phyloP scores from a whole-genome alignment of 2,888 invertebrate species.

The Unio pictorum region DNA sequence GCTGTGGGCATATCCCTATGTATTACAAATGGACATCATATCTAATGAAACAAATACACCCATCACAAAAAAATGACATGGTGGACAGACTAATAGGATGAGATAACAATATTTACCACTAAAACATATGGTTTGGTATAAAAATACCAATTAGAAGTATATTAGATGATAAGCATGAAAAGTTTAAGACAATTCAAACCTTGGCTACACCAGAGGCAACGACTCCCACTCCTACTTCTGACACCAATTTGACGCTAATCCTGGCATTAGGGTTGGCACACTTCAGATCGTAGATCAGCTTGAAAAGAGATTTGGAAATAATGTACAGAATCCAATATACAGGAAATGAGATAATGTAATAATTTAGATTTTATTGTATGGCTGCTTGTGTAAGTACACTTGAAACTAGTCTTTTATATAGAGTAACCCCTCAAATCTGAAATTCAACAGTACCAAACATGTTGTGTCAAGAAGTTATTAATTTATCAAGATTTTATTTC shows the following conservation, averaged over 20 bases:
- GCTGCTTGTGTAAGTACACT: no score
- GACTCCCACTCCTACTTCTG: conserved; percentile 98
- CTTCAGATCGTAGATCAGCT: conserved; percentile 98
- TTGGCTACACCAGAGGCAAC: conserved; percentile 99
- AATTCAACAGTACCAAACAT: no score
- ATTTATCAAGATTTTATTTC: no score
- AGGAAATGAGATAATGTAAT: background rate
- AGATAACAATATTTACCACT: background rate
- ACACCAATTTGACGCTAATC: conserved; percentile 97
- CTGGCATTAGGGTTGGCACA: conserved; percentile 95
- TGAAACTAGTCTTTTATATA: no score
- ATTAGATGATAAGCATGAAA: background rate
- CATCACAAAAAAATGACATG: background rate
- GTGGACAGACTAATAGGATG: background rate
- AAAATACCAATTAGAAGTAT: background rate
- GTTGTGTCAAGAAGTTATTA: no score
- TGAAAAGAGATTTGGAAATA: conserved; percentile 62
- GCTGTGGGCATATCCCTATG: no score
- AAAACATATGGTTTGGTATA: background rate
- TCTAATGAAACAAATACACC: no score
- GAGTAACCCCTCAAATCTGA: no score
- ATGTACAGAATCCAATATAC: background rate
- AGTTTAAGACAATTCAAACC: conserved; percentile 73
- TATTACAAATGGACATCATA: no score
- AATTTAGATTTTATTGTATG: no score